phyloP scores from a whole-genome alignment of 1,140 invertebrate genomes.

The Pantala flavescens region DNA sequence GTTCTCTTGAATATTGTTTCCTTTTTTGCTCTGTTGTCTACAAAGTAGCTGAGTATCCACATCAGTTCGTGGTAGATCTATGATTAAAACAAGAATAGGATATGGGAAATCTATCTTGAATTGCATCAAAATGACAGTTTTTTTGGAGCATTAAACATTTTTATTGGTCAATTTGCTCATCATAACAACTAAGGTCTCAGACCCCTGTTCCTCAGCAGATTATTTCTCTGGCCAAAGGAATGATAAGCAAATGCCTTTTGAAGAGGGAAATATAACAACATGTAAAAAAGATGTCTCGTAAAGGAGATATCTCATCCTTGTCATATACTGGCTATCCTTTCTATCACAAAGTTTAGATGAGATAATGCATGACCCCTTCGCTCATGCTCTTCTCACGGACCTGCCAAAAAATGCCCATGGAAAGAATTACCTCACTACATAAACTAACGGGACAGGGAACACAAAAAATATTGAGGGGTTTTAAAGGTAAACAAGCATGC shows the following conservation, averaged over 20 bases:
- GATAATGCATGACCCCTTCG: background rate
- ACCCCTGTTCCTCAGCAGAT: background rate
- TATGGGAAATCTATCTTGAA: background rate
- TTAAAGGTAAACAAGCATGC: background rate
- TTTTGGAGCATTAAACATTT: background rate
- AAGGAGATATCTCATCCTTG: background rate
- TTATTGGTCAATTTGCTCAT: constrained; percentile 4
- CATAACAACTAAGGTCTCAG: background rate
- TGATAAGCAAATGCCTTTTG: background rate
- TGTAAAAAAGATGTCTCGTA: background rate
- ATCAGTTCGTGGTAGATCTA: no score
- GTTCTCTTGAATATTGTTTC: no score
- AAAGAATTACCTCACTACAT: constrained; percentile 10
- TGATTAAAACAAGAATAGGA: background rate
- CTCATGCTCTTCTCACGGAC: constrained; percentile 3
- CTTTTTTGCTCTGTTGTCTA: no score
- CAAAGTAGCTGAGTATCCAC: no score
- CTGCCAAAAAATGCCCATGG: background rate
- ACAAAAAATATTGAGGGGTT: background rate
- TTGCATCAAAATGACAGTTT: background rate
- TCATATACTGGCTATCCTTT: background rate
- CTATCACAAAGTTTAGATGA: background rate
- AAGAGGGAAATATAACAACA: background rate
- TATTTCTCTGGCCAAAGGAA: background rate
- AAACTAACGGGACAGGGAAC: background rate